Evolutionary conservation across 2,888 invertebrate genomes (phyloP).

Genomic region (Ochropacha duplaris): DNA sequence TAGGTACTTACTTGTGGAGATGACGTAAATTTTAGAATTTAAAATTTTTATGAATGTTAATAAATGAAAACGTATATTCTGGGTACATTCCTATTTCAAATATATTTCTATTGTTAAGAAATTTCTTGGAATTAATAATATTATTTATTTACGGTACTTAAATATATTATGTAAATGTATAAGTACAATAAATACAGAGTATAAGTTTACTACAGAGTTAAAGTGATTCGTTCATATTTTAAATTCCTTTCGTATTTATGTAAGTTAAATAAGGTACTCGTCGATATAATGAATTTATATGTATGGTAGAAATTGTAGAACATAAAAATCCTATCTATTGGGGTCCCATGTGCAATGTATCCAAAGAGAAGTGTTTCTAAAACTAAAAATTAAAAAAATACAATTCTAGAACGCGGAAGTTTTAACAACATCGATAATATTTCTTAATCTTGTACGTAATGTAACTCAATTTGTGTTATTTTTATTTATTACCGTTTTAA

Average conservation of each 20-base stretch:
- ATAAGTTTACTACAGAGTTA: too few species aligned
- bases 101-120: conserved; percentile 36
- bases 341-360: neutral
- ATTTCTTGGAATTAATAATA: conserved; percentile 22
- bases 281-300: conserved; percentile 1
- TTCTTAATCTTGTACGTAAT: too few species aligned
- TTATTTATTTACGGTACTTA: conserved; percentile 20
- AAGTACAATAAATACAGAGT: neutral
- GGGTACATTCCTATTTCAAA: conserved; percentile 46
- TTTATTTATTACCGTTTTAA: too few species aligned
- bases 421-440: too few species aligned
- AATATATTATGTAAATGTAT: neutral
- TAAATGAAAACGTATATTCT: conserved; percentile 28
- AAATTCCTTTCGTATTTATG: neutral
- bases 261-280: conserved; percentile 3
- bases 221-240: neutral
- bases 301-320: neutral
- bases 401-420: too few species aligned
- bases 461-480: too few species aligned
- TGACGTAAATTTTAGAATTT: too few species aligned
- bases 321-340: neutral
- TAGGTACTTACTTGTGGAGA: too few species aligned
- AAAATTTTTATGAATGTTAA: conserved; percentile 8
- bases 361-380: too few species aligned
- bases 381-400: too few species aligned